Base-by-base conservation (phyloP, 2,888 invertebrate species). In the Heliconius sara region DNA sequence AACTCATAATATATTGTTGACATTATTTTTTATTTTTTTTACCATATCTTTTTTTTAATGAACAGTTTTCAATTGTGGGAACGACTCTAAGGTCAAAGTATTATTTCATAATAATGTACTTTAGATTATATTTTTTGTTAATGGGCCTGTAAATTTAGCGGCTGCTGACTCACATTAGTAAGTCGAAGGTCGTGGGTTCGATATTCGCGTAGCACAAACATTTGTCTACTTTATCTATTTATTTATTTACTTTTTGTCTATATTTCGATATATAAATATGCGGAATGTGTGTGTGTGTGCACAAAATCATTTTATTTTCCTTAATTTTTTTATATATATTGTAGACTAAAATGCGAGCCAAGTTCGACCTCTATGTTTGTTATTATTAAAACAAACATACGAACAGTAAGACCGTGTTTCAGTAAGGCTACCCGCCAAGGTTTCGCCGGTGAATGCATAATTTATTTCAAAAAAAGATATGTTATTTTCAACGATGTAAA, bases 381-480 rank as follows among this genome's bases (percentile, higher is more conserved):
- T 34, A 34, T 57, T n/a, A 30, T n/a, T 30, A 16, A 60, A 60
- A 39, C 16, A 60, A 60, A 73, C 34, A 70, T 25, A 47, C 27
- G 34, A 60, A 34, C 73, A 57, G 52, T 7, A 57, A 57, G 27
- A 60, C n/a, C 52, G 52, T 60, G 22, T 34, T n/a, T 39, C 34
- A 7, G 34, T 30, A 73, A 73, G 73, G 73, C n/a, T 57, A 30
- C 16, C 13, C n/a, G 34, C 57, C 73, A 73, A 73, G 73, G 60
- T 60, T 60, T n/a, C 13, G 34, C 9, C 60, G n/a, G 34, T 60
- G 57, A 60, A 73, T 73, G 73, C 16, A 34, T 60, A 16, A 73
- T 73, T 60, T 9, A 34, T 39, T 39, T n/a, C n/a, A 16, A 43
- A 73, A 52, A 57, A 57, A 73, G 16, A 39, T 34, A 43, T 25